phyloP scores from a whole-genome alignment of 2,888 invertebrate species.

The Hemistola chrysoprasaria region DNA sequence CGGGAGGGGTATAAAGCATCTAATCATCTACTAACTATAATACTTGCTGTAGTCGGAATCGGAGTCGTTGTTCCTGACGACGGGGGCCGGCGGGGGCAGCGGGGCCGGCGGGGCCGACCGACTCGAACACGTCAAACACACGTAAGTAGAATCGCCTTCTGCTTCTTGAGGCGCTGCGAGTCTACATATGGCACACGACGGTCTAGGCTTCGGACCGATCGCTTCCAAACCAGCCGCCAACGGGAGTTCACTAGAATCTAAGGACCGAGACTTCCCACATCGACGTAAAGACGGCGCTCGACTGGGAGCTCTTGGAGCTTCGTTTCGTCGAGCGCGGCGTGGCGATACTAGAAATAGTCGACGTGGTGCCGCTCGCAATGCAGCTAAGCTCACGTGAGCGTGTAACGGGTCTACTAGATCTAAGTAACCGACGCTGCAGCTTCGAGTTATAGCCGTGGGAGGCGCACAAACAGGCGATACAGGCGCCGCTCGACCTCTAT shows the following conservation, averaged over 20 bases:
- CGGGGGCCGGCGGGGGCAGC: conserved; percentile 30
- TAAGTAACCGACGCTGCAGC: conserved; percentile 94
- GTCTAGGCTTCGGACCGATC: conserved; percentile 45
- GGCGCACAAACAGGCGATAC: conserved; percentile 83
- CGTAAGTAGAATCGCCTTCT: conserved; percentile 38
- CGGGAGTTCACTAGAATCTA: conserved; percentile 92
- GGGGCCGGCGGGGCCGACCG: conserved; percentile 29
- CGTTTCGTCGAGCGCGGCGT: conserved; percentile 59
- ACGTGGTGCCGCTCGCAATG: conserved; percentile 88
- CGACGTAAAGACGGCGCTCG: conserved; percentile 82
- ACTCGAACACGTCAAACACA: conserved; percentile 44
- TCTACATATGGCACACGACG: conserved; percentile 51
- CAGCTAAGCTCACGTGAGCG: conserved; percentile 87
- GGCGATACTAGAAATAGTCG: conserved; percentile 88
- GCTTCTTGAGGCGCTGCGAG: conserved; percentile 45
- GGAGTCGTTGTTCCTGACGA: conserved; percentile 64
- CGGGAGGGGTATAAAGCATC: conserved; percentile 59
- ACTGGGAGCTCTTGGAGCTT: conserved; percentile 47
- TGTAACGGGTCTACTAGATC: conserved; percentile 91
- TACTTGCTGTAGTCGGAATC: conserved; percentile 81
- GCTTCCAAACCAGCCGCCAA: conserved; percentile 57
- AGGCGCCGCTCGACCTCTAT: conserved; percentile 73
- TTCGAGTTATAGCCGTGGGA: conserved; percentile 88
- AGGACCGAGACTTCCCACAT: conserved; percentile 91
- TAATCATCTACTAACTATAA: conserved; percentile 78